A percentile compares a stretch with the other conserved stretches of the same genome.
These are phyloP conservation scores for Paramacrobiotus metropolitanus DNA, from an alignment of 1,140 invertebrate species.

Conservation along the genomic window DNA sequence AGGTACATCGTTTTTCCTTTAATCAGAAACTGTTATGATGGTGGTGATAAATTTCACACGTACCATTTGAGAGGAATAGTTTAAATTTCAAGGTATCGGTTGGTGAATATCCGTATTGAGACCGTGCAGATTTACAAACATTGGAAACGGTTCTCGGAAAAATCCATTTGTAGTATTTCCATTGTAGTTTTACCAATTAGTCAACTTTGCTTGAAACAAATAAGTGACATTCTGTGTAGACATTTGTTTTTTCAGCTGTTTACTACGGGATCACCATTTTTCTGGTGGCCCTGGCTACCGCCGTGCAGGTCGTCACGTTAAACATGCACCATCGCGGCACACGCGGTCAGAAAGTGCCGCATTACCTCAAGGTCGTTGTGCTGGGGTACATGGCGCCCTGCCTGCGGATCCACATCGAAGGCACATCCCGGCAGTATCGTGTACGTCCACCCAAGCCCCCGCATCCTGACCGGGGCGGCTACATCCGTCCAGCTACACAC, in stretches of 20 bases:
- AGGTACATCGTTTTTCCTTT: too few species aligned
- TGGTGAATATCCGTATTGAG: too few species aligned
- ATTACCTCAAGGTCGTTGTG: slow-evolving; percentile 38
- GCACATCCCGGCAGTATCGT: slow-evolving; percentile 11
- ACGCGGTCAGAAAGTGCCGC: slow-evolving; percentile 46
- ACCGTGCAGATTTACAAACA: too few species aligned
- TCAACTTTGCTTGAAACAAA: too few species aligned
- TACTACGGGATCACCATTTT: slow-evolving; percentile 79
- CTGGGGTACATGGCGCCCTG: slow-evolving; percentile 29
- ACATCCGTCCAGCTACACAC: background rate
- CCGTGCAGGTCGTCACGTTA: slow-evolving; percentile 52
- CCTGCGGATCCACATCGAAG: slow-evolving; percentile 27
- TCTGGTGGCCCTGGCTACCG: slow-evolving; percentile 63
- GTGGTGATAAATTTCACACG: too few species aligned
- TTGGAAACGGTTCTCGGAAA: too few species aligned
- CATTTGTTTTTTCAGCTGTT: slow-evolving; percentile 35
- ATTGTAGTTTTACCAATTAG: too few species aligned
- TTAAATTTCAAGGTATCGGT: too few species aligned
- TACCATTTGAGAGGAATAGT: too few species aligned
- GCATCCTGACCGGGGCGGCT: slow-evolving; percentile 4
- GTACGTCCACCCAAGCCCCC: slow-evolving; percentile 12
- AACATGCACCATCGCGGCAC: slow-evolving; percentile 66
- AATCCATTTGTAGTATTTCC: too few species aligned
- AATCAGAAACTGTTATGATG: too few species aligned
- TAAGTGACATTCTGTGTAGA: too few species aligned